Conservation (phyloP, 2,797 vertebrate species). For the Anolis apletophallus region DNA sequence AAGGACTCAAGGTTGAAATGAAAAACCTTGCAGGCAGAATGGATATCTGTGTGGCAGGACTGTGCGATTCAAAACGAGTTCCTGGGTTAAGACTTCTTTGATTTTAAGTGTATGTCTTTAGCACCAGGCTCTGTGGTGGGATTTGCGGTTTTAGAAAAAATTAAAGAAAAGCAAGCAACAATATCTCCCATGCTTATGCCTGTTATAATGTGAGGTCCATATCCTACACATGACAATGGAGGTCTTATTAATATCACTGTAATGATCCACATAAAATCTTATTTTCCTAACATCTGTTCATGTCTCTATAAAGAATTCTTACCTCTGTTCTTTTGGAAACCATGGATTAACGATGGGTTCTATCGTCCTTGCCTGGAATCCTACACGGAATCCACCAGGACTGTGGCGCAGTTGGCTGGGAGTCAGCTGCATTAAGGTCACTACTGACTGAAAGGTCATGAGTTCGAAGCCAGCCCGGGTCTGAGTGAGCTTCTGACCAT, state of each 20-base stretch:
- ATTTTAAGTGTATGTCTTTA: background rate
- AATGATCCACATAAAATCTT: background rate
- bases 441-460: too few species aligned
- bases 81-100: background rate
- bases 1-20: background rate
- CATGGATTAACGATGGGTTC: too few species aligned
- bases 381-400: too few species aligned
- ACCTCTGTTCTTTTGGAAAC: background rate
- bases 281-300: background rate
- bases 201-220: background rate
- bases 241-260: background rate
- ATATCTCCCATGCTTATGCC: background rate
- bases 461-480: too few species aligned
- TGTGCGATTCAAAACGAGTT: background rate
- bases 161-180: too few species aligned
- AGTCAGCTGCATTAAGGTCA: too few species aligned
- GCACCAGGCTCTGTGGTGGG: background rate
- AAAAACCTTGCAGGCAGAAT: background rate
- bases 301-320: background rate
- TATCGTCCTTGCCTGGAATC: too few species aligned
- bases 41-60: background rate
- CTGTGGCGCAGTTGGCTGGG: too few species aligned
- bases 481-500: too few species aligned
- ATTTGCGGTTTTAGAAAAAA: background rate
- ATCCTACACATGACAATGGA: background rate